Conservation (phyloP, 2,888 invertebrate genomes). For the Tachina lurida region DNA sequence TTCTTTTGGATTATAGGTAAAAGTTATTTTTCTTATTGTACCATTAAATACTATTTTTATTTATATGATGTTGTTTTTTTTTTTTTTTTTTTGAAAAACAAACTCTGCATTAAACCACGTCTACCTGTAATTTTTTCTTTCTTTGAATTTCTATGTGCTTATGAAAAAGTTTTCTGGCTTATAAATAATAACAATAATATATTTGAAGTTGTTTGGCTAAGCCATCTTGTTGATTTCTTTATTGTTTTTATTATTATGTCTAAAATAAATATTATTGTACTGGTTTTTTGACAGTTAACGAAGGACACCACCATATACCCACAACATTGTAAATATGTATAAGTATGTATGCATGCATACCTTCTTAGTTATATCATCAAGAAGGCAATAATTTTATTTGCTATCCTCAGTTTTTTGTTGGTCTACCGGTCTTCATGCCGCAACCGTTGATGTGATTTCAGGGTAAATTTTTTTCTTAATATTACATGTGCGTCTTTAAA, state of each 20-base stretch:
- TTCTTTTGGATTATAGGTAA: too few species aligned
- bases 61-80: too few species aligned
- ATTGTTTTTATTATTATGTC: slow-evolving; percentile 60
- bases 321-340: not conserved
- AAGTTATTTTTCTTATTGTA: too few species aligned
- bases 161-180: not conserved
- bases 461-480: slow-evolving; percentile 41
- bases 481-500: slow-evolving; percentile 14
- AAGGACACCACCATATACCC: slow-evolving; percentile 20
- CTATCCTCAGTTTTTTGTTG: slow-evolving; percentile 9
- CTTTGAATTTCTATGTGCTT: not conserved
- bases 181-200: slow-evolving; percentile 36
- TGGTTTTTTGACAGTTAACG: slow-evolving; percentile 68
- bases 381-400: slow-evolving; percentile 39
- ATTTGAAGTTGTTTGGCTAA: slow-evolving; percentile 33
- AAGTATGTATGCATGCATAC: not conserved
- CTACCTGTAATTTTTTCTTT: not conserved
- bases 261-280: slow-evolving; percentile 62
- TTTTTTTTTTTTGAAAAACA: too few species aligned
- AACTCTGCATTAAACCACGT: not conserved
- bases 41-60: too few species aligned
- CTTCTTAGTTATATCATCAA: slow-evolving; percentile 41
- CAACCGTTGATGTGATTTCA: slow-evolving; percentile 6
- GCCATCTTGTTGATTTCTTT: slow-evolving; percentile 60
- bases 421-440: not conserved